Conservation (phyloP, 1,140 invertebrate species). For the roundworm (Caenorhabditis elegans) region WBcel235 BX284602.5:7409501-7410000, state of each 20-base stretch:
- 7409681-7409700: too few relatives aligned
- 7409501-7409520: too few relatives aligned
- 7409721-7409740: conserved; percentile 3
- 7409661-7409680: too few relatives aligned
- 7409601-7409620: too few relatives aligned
- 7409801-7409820: neutral
- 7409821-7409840: neutral
- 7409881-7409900: neutral
- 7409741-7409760: neutral
- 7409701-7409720: too few relatives aligned
- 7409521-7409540: too few relatives aligned
- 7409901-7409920: neutral
- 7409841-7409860: neutral
- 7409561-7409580: too few relatives aligned
- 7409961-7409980: conserved; percentile 7
- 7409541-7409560: too few relatives aligned
- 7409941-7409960: neutral
- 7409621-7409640: too few relatives aligned
- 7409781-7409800: conserved; percentile 3
- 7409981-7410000: neutral
- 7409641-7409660: too few relatives aligned
- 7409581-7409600: too few relatives aligned
- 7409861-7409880: neutral
- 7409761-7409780: neutral
- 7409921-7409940: neutral